phyloP scores from a whole-genome alignment of 2,113 vertebrate species.

The Xenopus tropicalis region UCB_Xtro_10.0 CM004443.2:158768001-158768500 shows the following conservation, averaged over 20 bases:
- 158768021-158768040: too few relatives aligned
- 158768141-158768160: background rate
- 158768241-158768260: background rate
- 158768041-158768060: too few relatives aligned
- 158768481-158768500: slow-evolving; percentile 23
- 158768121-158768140: too few relatives aligned
- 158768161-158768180: background rate
- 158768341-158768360: slow-evolving; percentile 36
- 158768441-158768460: slow-evolving; percentile 25
- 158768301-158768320: slow-evolving; percentile 21
- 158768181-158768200: background rate
- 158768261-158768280: slow-evolving; percentile 35
- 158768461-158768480: slow-evolving; percentile 27
- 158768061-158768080: too few relatives aligned
- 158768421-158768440: slow-evolving; percentile 4
- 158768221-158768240: background rate
- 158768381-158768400: too few relatives aligned
- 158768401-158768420: too few relatives aligned
- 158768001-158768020: too few relatives aligned
- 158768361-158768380: slow-evolving; percentile 13
- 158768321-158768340: slow-evolving; percentile 25
- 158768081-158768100: too few relatives aligned
- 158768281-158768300: slow-evolving; percentile 17
- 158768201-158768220: too few relatives aligned
- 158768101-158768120: too few relatives aligned